phyloP scores from a whole-genome alignment of 2,888 invertebrate species.

The Aphidius colemani region DNA sequence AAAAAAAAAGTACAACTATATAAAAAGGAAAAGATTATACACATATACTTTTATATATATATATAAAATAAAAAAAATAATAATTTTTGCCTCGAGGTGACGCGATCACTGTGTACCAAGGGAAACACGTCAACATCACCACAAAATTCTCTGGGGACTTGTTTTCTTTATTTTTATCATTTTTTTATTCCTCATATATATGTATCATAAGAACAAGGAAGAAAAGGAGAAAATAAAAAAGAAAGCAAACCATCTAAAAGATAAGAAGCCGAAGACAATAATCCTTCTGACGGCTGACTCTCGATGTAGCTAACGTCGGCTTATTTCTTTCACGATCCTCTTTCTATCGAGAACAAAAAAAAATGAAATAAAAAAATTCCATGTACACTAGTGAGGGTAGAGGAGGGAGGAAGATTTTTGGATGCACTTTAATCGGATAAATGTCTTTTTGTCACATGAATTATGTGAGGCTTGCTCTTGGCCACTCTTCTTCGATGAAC shows the following conservation, averaged over 20 bases:
- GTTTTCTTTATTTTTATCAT: background rate
- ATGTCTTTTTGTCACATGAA: conserved; percentile 24
- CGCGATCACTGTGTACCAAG: conserved; percentile 10
- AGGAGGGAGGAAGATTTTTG: background rate
- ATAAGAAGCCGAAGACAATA: conserved; percentile 60
- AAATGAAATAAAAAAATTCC: background rate
- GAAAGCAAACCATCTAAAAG: conserved; percentile 39
- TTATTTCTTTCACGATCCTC: conserved; percentile 43
- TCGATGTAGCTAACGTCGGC: conserved; percentile 49
- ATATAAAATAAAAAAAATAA: conserved; percentile 18
- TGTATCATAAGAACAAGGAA: conserved; percentile 34
- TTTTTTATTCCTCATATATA: conserved; percentile 12
- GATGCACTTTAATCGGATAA: conserved; percentile 30
- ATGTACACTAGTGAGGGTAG: background rate
- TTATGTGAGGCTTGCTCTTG: conserved; percentile 3
- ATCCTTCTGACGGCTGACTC: conserved; percentile 57
- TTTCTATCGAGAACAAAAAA: background rate
- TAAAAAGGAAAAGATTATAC: conserved; percentile 24
- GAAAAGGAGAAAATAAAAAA: conserved; percentile 2
- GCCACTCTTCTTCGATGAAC: too few species aligned
- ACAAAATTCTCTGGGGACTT: conserved; percentile 9
- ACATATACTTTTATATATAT: too few species aligned
- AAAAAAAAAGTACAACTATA: background rate
- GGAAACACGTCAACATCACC: conserved; percentile 25
- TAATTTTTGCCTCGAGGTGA: conserved; percentile 25